A percentile compares a stretch with the other conserved stretches of the same genome.
phyloP scores from a whole-genome alignment of 1,140 invertebrate species.

The Drosophila pruinosa region DNA sequence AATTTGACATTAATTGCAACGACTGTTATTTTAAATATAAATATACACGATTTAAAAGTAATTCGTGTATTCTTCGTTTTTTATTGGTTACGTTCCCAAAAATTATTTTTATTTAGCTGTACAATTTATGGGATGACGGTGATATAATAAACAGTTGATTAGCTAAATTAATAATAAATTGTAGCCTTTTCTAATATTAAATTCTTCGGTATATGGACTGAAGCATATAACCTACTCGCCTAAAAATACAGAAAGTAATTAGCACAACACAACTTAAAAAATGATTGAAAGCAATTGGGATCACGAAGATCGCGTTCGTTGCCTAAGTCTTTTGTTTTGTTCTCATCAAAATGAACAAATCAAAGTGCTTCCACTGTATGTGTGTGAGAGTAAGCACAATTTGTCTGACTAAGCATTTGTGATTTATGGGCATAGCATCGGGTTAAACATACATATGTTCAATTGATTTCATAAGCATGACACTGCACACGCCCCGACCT shows the following conservation, averaged over 20 bases:
- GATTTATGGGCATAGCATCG: conserved; percentile 62
- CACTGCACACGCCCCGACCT: conserved; percentile 49
- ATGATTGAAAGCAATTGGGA: conserved; percentile 18
- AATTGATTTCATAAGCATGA: conserved; percentile 80
- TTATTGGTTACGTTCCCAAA: neutral
- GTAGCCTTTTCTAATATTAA: too few species aligned
- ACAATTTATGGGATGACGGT: too few species aligned
- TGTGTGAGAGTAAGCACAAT: neutral
- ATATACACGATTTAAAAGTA: neutral
- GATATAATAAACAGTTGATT: too few species aligned
- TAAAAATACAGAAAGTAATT: conserved; percentile 4
- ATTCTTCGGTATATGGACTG: too few species aligned
- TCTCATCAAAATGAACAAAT: conserved; percentile 52
- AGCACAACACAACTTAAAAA: neutral
- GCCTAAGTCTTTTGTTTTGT: conserved; percentile 71
- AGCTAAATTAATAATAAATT: too few species aligned
- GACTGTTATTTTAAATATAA: neutral
- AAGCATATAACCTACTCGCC: neutral
- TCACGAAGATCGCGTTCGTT: conserved; percentile 47
- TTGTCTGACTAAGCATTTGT: conserved; percentile 71
- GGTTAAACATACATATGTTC: conserved; percentile 74
- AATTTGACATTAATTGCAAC: neutral
- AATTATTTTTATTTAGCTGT: neutral
- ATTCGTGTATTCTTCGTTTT: neutral
- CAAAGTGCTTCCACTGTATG: too few species aligned